These are phyloP conservation scores for Augochlora pura DNA, from an alignment of 1,140 invertebrate species.

Conservation along the genomic window DNA sequence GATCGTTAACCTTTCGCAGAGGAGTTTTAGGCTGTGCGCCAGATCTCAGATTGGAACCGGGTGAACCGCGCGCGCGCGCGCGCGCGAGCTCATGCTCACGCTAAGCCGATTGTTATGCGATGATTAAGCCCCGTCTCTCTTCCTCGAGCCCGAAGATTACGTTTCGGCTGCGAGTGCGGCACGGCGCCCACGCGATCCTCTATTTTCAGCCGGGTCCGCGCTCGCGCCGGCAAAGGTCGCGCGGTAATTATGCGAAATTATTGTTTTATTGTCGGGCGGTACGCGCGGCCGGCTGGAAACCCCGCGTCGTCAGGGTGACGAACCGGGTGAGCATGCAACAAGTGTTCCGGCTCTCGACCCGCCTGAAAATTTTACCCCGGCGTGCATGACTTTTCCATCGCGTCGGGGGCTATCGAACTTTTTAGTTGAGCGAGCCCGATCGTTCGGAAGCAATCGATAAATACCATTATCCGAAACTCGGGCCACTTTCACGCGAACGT, in stretches of 20 bases:
- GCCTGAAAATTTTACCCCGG: too few relatives aligned
- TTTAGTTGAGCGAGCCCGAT: too few relatives aligned
- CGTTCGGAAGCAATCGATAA: too few relatives aligned
- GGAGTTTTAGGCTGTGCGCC: conserved; percentile 66
- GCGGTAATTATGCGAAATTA: conserved; percentile 46
- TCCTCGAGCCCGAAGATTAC: conserved; percentile 29
- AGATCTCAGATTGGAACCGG: conserved; percentile 72
- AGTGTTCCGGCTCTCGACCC: too few relatives aligned
- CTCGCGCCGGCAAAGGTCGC: conserved; percentile 49
- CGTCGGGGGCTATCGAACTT: too few relatives aligned
- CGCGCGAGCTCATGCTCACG: too few relatives aligned
- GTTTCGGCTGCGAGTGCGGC: conserved; percentile 25
- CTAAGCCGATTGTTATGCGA: conserved; percentile 61
- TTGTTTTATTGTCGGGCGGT: background rate
- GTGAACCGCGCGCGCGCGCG: conserved; percentile 61
- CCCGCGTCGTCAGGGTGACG: background rate
- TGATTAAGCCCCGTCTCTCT: conserved; percentile 56
- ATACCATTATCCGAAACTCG: too few relatives aligned
- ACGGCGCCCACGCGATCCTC: conserved; percentile 45
- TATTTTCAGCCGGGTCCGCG: conserved; percentile 49
- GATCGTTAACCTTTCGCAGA: conserved; percentile 74
- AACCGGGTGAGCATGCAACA: too few relatives aligned
- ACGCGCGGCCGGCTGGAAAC: too few relatives aligned
- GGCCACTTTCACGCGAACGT: too few relatives aligned
- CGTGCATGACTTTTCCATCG: too few relatives aligned